Evolutionary conservation across 2,113 vertebrate species (phyloP), one percentile per base, ranked within the genome.

Genomic region (Mesitornis unicolor): DNA sequence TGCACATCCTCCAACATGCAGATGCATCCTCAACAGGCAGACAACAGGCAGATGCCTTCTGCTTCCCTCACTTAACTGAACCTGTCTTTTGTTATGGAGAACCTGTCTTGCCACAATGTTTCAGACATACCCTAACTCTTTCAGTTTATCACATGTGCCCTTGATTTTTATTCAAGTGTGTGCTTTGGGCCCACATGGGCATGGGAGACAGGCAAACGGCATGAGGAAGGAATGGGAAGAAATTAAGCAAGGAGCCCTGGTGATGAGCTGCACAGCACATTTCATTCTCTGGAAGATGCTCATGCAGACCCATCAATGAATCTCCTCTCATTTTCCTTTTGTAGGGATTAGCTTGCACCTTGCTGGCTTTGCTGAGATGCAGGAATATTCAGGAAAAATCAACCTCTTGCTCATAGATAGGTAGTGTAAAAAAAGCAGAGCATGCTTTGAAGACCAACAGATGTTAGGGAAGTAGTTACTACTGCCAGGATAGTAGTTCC

Each of bases 391-490:
- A 83, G 60, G 75, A 48, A 77, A 87, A 90, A 84, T 31, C 63
- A 90, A 13, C 21, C 26, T 85, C 51, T n/a, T 91, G 25, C 25
- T 92, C 29, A 36, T 33, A 76, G 18, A 70, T 24, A 84, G 26
- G 26, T 85, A 69, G 36, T 13, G 10, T 45, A 74, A 88, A 80
- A 94, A 90, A 51, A 29, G 43, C 43, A 81, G 64, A 88, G 28
- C 51, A 54, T 63, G 59, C 59, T 84, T 88, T 86, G 45, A 77
- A 86, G 74, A 94, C 54, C 53, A 89, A 74, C 75, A 95, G 75
- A 95, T 94, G 82, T 90, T 88, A 73, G 40, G 79, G 56, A 90
- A 83, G 54, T 50, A 71, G 84, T 76, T 83, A 53, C 75, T 85
- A 85, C 70, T 76, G 48, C 42, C 80, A 65, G 59, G 77, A 59